Evolutionary conservation across 2,113 vertebrate species (phyloP).

Genomic region (Ceuthmochares aereus): DNA sequence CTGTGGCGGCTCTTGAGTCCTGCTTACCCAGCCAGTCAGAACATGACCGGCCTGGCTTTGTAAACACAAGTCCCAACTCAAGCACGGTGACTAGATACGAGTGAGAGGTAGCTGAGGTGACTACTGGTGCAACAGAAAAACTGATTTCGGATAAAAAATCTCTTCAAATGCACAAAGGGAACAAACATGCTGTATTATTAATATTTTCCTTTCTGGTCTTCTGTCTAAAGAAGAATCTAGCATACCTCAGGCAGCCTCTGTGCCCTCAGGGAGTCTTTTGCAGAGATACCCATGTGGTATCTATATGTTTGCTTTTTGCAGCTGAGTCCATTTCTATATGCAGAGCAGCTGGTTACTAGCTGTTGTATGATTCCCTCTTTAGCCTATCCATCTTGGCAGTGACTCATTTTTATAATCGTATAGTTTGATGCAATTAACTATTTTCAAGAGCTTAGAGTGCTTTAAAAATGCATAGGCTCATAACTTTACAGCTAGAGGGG

Average conservation of each 20-base stretch:
- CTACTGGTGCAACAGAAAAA: background rate
- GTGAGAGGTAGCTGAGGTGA: background rate
- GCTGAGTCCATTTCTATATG: background rate
- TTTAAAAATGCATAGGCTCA: background rate
- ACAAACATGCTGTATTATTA: background rate
- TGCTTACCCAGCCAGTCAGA: background rate
- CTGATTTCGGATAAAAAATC: background rate
- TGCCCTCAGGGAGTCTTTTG: background rate
- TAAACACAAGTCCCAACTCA: background rate
- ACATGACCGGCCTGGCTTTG: rapidly evolving
- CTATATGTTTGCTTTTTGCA: background rate
- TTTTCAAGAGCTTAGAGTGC: background rate
- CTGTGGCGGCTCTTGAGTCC: background rate
- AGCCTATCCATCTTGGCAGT: background rate
- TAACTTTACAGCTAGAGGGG: background rate
- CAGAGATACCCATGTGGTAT: background rate
- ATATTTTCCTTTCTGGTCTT: background rate
- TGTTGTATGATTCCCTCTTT: background rate
- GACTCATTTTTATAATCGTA: background rate
- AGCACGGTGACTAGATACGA: background rate
- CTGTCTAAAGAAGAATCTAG: background rate
- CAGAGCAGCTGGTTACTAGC: background rate
- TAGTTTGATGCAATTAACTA: background rate
- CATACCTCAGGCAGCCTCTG: background rate
- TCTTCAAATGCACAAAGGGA: background rate